Conservation (phyloP, 2,888 invertebrate species). For the Xestia sexstrigata region DNA sequence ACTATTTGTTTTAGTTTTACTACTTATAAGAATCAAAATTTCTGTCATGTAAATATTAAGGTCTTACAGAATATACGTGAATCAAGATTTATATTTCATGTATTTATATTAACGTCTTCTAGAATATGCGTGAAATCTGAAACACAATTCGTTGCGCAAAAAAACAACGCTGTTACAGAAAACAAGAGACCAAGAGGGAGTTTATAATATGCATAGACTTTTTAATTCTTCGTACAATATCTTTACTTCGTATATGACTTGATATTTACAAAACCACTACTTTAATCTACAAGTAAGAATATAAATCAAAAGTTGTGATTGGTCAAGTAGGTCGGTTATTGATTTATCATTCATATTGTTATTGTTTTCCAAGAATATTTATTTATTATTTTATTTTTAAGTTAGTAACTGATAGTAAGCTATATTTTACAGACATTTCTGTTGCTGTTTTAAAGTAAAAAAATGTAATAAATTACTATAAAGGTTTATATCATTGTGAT, state of each 20-base stretch:
- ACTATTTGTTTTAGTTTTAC: slow-evolving; percentile 11
- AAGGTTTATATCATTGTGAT: background rate
- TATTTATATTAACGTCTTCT: background rate
- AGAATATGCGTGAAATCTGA: background rate
- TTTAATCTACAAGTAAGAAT: background rate
- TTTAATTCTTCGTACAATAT: background rate
- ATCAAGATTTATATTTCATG: background rate
- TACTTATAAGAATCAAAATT: background rate
- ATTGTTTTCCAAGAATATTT: background rate
- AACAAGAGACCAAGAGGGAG: background rate
- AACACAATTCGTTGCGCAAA: background rate
- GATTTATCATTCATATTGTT: background rate
- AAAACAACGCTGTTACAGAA: background rate
- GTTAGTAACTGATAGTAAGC: background rate
- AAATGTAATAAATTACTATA: background rate
- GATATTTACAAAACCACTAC: background rate
- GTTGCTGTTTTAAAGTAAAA: background rate
- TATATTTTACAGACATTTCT: background rate
- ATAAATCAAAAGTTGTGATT: slow-evolving; percentile 13
- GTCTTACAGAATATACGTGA: too few relatives aligned
- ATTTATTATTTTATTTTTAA: too few relatives aligned
- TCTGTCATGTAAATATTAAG: background rate
- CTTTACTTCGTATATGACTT: background rate
- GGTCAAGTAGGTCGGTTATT: background rate
- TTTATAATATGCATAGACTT: background rate